A percentile compares a stretch with the other conserved stretches of the same genome.
Evolutionary conservation across 2,113 vertebrate species (phyloP).

Genomic region (Mormyrus iriodes): DNA sequence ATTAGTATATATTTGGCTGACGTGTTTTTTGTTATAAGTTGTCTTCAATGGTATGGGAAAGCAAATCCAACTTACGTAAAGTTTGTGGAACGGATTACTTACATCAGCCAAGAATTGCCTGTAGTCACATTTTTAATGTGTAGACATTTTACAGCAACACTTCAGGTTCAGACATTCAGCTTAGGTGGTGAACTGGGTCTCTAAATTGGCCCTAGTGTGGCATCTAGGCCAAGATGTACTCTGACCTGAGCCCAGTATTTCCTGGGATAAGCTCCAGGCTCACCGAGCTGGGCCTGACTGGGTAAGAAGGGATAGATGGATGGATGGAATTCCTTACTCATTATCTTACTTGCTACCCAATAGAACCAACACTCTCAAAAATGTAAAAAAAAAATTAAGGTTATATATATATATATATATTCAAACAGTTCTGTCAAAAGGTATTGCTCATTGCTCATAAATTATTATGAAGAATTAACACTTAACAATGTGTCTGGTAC

Average conservation of each 20-base stretch:
- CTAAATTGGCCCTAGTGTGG: background rate
- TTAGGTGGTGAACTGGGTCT: background rate
- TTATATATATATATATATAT: no score
- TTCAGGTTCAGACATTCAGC: background rate
- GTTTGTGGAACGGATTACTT: background rate
- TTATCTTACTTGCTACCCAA: background rate
- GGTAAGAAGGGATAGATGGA: background rate
- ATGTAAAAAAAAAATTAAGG: background rate
- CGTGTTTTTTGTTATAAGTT: background rate
- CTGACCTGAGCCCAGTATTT: background rate
- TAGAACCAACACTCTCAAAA: background rate
- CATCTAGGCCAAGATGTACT: background rate
- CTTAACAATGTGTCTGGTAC: background rate
- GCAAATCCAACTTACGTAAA: background rate
- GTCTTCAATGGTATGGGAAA: background rate
- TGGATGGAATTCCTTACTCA: background rate
- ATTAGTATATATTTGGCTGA: background rate
- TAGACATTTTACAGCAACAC: background rate
- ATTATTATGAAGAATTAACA: background rate
- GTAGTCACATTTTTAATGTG: background rate
- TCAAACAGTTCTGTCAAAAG: background rate
- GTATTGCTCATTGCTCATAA: background rate
- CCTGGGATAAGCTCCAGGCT: background rate
- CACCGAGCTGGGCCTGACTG: background rate
- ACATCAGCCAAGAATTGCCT: background rate